These are phyloP conservation scores for Neofelis nebulosa DNA, from an alignment of 2,113 vertebrate species.

Conservation along the genomic window DNA sequence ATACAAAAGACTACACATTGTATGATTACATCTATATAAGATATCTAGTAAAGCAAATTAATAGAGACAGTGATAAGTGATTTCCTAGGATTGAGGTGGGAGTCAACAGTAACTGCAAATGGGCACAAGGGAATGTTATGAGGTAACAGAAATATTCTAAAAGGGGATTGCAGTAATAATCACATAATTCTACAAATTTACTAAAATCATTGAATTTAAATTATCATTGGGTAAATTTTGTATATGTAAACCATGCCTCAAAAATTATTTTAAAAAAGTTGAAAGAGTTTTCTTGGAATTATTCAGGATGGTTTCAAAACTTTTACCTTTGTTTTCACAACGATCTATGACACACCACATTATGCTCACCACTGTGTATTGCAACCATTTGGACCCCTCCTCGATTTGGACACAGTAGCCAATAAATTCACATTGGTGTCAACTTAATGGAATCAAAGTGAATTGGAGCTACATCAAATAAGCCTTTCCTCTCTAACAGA, in stretches of 20 bases:
- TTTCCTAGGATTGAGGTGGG: not conserved
- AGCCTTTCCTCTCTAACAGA: not conserved
- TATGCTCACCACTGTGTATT: not conserved
- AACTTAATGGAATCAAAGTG: not conserved
- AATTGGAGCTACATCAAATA: not conserved
- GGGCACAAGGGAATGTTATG: not conserved
- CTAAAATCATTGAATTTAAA: not conserved
- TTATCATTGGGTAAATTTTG: not conserved
- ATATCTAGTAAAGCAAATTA: not conserved
- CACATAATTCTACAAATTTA: not conserved
- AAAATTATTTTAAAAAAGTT: not conserved
- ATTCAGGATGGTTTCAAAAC: not conserved
- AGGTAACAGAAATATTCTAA: not conserved
- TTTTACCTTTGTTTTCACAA: not conserved
- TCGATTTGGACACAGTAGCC: not conserved
- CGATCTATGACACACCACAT: not conserved
- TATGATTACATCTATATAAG: not conserved
- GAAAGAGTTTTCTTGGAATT: not conserved
- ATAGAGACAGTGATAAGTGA: too few species aligned
- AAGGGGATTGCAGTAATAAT: not conserved
- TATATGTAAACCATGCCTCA: not conserved
- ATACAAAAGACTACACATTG: not conserved
- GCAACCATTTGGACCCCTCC: not conserved
- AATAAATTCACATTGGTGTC: not conserved
- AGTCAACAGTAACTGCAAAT: not conserved